Conservation (phyloP, 2,888 invertebrate species). For the Omphaloscelis lunosa region DNA sequence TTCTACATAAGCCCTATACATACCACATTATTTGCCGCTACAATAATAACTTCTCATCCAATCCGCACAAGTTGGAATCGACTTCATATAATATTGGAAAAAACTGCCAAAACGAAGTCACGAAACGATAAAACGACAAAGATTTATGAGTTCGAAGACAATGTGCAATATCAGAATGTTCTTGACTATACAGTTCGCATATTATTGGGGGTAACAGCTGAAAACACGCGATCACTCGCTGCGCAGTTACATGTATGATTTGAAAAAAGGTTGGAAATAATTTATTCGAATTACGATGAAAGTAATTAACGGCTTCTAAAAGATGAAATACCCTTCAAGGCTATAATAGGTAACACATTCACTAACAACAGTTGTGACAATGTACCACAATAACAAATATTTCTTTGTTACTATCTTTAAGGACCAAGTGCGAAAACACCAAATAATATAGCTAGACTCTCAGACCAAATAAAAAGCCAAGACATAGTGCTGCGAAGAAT, state of each 20-base stretch:
- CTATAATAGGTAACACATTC: too few species aligned
- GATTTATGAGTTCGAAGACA: constrained; percentile 66
- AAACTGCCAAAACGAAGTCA: constrained; percentile 66
- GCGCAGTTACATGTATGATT: constrained; percentile 4
- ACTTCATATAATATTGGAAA: constrained; percentile 67
- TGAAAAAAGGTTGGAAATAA: constrained; percentile 20
- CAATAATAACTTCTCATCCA: constrained; percentile 53
- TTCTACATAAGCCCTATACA: background rate
- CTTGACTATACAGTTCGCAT: constrained; percentile 51
- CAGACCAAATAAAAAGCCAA: too few species aligned
- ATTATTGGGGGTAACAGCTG: constrained; percentile 54
- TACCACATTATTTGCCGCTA: constrained; percentile 37
- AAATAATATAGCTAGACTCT: too few species aligned
- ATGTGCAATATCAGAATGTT: constrained; percentile 65
- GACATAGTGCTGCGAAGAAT: too few species aligned
- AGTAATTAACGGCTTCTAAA: background rate
- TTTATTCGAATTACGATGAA: background rate
- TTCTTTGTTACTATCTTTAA: too few species aligned
- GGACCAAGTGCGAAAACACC: too few species aligned
- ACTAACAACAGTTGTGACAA: too few species aligned
- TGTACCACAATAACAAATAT: too few species aligned
- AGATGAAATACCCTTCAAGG: too few species aligned
- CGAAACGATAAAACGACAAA: constrained; percentile 61
- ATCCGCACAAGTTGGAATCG: constrained; percentile 56
- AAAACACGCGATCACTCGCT: constrained; percentile 42